Percentiles rank a stretch among this genome's conserved stretches.
Conservation (phyloP, 2,888 invertebrate genomes). For the Schrankia costaestrigalis region DNA sequence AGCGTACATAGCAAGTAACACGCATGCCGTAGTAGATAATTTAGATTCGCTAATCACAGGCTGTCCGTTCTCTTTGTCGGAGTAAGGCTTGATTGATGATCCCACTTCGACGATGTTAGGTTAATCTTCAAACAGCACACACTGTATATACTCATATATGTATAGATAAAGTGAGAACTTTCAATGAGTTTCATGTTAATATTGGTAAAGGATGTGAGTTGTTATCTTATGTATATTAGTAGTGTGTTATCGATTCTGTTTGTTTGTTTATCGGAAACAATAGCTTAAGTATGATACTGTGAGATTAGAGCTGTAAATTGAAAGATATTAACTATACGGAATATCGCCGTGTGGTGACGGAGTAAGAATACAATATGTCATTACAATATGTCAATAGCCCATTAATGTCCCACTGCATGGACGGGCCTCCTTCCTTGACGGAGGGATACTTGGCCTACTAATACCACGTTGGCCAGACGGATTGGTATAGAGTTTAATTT, state of each 20-base stretch:
- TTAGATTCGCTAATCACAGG: constrained; percentile 65
- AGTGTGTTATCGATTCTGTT: background rate
- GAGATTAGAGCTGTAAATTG: too few relatives aligned
- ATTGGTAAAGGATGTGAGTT: constrained; percentile 3
- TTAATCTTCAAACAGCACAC: constrained; percentile 47
- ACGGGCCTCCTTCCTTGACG: too few relatives aligned
- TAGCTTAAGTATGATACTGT: too few relatives aligned
- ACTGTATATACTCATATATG: constrained; percentile 6
- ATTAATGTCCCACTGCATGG: too few relatives aligned
- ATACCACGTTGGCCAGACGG: too few relatives aligned
- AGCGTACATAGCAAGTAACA: constrained; percentile 8
- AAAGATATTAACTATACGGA: too few relatives aligned
- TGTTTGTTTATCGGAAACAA: too few relatives aligned
- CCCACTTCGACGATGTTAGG: constrained; percentile 45
- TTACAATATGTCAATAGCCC: too few relatives aligned
- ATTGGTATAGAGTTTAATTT: too few relatives aligned
- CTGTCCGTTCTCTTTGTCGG: constrained; percentile 56
- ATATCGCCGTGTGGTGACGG: too few relatives aligned
- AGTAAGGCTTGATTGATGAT: constrained; percentile 66
- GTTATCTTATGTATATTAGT: background rate
- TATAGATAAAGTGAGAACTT: constrained; percentile 10
- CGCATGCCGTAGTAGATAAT: constrained; percentile 53
- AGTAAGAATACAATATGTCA: too few relatives aligned
- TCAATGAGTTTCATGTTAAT: constrained; percentile 5
- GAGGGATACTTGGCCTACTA: too few relatives aligned